A percentile compares a stretch with the other conserved stretches of the same genome.
phyloP scores from a whole-genome alignment of 30 jellyfish, hydroid and myxozoan genomes.

The Aurelia sp. region DNA sequence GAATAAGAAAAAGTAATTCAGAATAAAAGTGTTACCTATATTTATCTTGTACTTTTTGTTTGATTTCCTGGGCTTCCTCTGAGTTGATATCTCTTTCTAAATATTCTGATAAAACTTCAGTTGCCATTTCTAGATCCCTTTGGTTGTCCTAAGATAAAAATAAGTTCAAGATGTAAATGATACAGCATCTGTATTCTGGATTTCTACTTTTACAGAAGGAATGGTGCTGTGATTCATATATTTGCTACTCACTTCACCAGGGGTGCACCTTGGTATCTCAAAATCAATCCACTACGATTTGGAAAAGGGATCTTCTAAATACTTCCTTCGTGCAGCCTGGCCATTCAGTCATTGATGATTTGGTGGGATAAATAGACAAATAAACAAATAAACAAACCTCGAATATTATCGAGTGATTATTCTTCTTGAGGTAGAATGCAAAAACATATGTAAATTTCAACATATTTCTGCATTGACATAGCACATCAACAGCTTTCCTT shows the following conservation, averaged over 20 bases:
- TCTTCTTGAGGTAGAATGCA: conserved; percentile 93
- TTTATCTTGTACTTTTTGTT: conserved; percentile 98
- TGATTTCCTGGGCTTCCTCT: conserved; percentile 89
- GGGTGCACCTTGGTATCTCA: too few relatives aligned
- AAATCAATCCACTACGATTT: too few relatives aligned
- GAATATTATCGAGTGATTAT: conserved; percentile 92
- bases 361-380: neutral
- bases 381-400: conserved; percentile 80
- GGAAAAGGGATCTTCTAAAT: too few relatives aligned
- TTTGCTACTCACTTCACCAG: too few relatives aligned
- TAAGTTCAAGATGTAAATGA: neutral
- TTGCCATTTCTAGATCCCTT: conserved; percentile 97
- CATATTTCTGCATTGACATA: conserved; percentile 94
- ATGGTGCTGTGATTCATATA: too few relatives aligned
- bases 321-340: neutral
- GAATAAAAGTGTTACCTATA: conserved; percentile 72
- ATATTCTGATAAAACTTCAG: conserved; percentile 93
- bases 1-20: neutral
- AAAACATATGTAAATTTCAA: conserved; percentile 94
- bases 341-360: neutral
- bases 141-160: conserved; percentile 85
- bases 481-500: conserved; percentile 94
- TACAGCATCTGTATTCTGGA: too few relatives aligned
- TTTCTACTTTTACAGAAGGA: too few relatives aligned
- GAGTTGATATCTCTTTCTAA: conserved; percentile 90